Evolutionary conservation across 2,888 invertebrate genomes (phyloP), one percentile per base, ranked within the genome.

Genomic region (Heliconius cydno): DNA sequence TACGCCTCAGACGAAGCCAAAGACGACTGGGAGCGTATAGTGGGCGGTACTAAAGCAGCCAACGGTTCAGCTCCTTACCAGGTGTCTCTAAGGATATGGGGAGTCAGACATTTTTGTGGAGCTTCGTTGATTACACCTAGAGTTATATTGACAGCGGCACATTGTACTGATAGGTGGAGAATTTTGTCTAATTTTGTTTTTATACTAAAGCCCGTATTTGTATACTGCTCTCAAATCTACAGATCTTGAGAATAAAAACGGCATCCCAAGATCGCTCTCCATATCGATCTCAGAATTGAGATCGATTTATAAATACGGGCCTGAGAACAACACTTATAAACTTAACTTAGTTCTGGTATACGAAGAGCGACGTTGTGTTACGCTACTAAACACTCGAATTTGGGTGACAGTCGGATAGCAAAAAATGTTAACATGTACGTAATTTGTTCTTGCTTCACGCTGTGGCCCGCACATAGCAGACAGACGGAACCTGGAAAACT

Each of bases 61-160:
- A 92, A 92, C 68, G 96, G 95, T 0, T 94, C 95, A 1, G 92
- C 91, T 6, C 96, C 96, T 0, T 96, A 96, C 86, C 94, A 94
- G 81, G 95, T 95, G 0, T 96, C 96, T 0, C 84, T 96, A 1
- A 86, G 96, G 7, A 84, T 91, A 63, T 90, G 90, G 84, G 94
- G 93, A 0, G 89, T 93, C 9, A 92, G 94, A 85, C 96, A 96
- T 84, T 96, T 96, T 86, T 96, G 96, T 83, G 96, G 96, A 0
- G 96, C 96, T 0, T 96, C 96, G 0, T 89, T 96, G 3, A 87
- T 96, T 22, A 95, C 95, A 41, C 93, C 95, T 0, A 86, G 93
- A 15, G 94, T 95, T 5, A 93, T 96, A 38, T 85, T 96, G 19
- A 96, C 96, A 0, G 96, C 96, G 1, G 96, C 96, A 12, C 96